Conservation (phyloP, 2,888 invertebrate species). For the Drosophila prolongata region DNA sequence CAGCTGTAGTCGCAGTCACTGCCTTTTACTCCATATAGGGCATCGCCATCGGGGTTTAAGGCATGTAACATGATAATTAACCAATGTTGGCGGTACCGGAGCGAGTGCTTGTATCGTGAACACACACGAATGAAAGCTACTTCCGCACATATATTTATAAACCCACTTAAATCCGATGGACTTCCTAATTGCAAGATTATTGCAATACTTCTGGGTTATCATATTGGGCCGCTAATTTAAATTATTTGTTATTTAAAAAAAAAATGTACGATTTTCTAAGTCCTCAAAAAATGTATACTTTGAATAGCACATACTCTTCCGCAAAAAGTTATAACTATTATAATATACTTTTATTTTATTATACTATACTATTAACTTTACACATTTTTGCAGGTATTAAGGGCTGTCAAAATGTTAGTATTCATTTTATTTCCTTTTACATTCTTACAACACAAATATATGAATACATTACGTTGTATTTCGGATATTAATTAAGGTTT, state of each 20-base stretch:
- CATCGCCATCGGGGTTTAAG: constrained; percentile 32
- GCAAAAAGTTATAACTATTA: too few relatives aligned
- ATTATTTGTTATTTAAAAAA: background rate
- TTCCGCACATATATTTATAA: constrained; percentile 63
- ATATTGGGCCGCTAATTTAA: constrained; percentile 39
- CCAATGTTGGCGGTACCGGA: constrained; percentile 46
- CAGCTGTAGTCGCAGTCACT: constrained; percentile 50
- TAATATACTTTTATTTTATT: too few relatives aligned
- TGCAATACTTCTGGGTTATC: constrained; percentile 49
- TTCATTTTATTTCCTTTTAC: too few relatives aligned
- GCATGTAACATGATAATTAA: constrained; percentile 76
- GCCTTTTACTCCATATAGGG: constrained; percentile 70
- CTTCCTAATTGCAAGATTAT: constrained; percentile 46
- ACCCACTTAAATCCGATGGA: constrained; percentile 56
- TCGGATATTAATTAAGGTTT: too few relatives aligned
- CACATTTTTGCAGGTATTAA: too few relatives aligned
- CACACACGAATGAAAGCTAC: constrained; percentile 54
- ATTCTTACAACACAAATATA: too few relatives aligned
- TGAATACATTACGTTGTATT: too few relatives aligned
- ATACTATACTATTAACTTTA: too few relatives aligned
- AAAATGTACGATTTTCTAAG: background rate
- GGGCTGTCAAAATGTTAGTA: too few relatives aligned
- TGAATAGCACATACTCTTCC: too few relatives aligned
- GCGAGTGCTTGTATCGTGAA: constrained; percentile 24
- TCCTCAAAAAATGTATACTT: background rate